These are phyloP conservation scores for Zosterops lateralis DNA, from an alignment of 2,113 vertebrate species.

Conservation along the genomic window DNA sequence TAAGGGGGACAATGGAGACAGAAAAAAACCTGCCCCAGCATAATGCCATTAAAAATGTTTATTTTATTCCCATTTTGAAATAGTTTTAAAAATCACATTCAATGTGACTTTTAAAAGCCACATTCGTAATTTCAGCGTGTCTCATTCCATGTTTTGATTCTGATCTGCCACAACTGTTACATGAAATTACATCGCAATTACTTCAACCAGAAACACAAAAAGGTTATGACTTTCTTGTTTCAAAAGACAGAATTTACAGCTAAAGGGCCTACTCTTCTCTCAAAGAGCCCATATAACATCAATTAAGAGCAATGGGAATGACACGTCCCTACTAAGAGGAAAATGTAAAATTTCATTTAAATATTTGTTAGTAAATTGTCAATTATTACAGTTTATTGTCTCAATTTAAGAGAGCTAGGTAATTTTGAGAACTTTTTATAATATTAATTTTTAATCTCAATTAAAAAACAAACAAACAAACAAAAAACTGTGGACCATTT, in stretches of 20 bases:
- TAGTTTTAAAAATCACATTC: not conserved
- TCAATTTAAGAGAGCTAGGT: not conserved
- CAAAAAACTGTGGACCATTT: not conserved
- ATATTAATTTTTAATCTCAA: not conserved
- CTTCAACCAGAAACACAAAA: slow-evolving; percentile 47
- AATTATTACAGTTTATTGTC: not conserved
- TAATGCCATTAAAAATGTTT: not conserved
- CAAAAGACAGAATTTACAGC: slow-evolving; percentile 47
- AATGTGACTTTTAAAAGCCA: no score
- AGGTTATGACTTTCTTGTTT: slow-evolving; percentile 49
- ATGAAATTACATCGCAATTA: not conserved
- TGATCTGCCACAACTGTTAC: not conserved
- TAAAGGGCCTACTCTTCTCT: slow-evolving; percentile 31
- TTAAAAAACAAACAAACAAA: not conserved
- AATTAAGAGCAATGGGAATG: slow-evolving; percentile 59
- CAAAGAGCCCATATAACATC: slow-evolving; percentile 35
- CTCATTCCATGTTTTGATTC: not conserved
- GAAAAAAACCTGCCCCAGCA: not conserved
- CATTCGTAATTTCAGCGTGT: not conserved
- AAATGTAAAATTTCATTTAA: slow-evolving; percentile 32
- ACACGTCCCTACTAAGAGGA: not conserved
- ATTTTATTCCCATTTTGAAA: not conserved
- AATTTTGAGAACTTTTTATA: not conserved
- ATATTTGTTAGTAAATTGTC: slow-evolving; percentile 15
- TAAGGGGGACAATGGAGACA: not conserved